Base-by-base conservation (phyloP, 2,888 invertebrate species). In the Meiosimyza platycephala region DNA sequence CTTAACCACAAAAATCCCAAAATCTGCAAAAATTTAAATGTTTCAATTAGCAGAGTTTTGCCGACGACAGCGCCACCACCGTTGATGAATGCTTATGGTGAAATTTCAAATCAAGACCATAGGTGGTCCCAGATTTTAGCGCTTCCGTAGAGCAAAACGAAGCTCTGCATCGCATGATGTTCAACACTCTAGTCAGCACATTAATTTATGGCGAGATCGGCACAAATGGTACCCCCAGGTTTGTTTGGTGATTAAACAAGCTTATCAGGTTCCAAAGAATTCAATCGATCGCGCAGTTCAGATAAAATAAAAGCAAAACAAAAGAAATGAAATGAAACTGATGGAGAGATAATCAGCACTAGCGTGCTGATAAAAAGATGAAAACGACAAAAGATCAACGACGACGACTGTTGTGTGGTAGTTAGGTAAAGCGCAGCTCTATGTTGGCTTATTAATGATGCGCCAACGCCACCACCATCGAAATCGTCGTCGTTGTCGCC, bases 381-480 rank as follows among this genome's bases (percentile, higher is more conserved):
- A 40, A 60, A 40, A 33, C 22, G 28, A 33, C n/a, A 7, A 13
- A 51, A 15, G 5, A 22, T 16, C 48, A 51, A 48, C 9, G 16
- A 48, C 9, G 16, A 48, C n/a, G 48, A 47, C n/a, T 18, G 63
- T 18, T 28, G 48, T 18, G 59, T 50, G 59, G 22, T 16, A 50
- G 28, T 13, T 40, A 63, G 40, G 18, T 18, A 63, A 16, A 47
- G 63, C 33, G 22, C 59, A 47, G 57, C 50, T 18, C 33, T 15
- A 40, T 47, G 54, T 54, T 33, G 47, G 48, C 40, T 16, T 40
- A 47, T 64, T 64, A 64, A 77, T 75, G 76, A 76, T 75, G 77
- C 68, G 75, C 47, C 33, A 11, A 64, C 72, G 65, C 59, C 28
- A 55, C 72, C 73, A 72, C 74, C 68, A 71, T 72, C 75, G n/a